Evolutionary conservation across 2,797 vertebrate genomes (phyloP), one percentile per base, ranked within the genome.

Genomic region (Lacerta viridis): DNA sequence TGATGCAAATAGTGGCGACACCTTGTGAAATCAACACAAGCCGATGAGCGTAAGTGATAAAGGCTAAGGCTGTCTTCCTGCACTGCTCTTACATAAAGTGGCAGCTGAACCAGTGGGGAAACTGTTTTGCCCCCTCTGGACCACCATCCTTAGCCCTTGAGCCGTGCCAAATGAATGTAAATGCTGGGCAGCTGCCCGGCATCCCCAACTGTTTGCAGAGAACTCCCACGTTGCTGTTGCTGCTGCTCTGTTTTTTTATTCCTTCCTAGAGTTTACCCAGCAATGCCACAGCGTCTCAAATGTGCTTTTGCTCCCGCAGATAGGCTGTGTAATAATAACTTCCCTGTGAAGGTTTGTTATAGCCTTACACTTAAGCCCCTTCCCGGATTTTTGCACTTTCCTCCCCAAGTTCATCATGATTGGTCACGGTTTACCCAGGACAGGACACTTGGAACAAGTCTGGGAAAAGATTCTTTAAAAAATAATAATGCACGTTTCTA

Each of bases 1-100:
- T 9, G 33, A 92, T 72, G 74, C 75, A 29, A 3, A 68, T 7
- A 6, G 29, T 25, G 25, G 0, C 81, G 80, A 78, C 3, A 61
- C 1, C 69, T 91, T 89, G 50, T 86, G 90, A 90, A 93, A 91
- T 80, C 83, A 10, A 41, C 7, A 46, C 41, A 81, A 80, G 69
- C 78, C 39, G 55, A 89, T 89, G 77, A 50, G 64, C 39, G 39
- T 23, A 75, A 72, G 71, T 50, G 77, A 80, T 80, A 46, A 46
- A 20, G 25, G 33, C 5, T 1, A 25, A 25, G 69, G 15, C 41
- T 75, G 41, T n/a, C 76, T 64, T 74, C 75, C 39, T 80, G 61
- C 20, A 1, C 27, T 41, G 10, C 43, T 39, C 23, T 72, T 88
- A 25, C 23, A 27, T 71, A 80, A 80, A 2, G 46, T 27, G 61